Evolutionary conservation across 2,113 vertebrate species (phyloP), one percentile per base, ranked within the genome.

Genomic region (Alethe castanea): DNA sequence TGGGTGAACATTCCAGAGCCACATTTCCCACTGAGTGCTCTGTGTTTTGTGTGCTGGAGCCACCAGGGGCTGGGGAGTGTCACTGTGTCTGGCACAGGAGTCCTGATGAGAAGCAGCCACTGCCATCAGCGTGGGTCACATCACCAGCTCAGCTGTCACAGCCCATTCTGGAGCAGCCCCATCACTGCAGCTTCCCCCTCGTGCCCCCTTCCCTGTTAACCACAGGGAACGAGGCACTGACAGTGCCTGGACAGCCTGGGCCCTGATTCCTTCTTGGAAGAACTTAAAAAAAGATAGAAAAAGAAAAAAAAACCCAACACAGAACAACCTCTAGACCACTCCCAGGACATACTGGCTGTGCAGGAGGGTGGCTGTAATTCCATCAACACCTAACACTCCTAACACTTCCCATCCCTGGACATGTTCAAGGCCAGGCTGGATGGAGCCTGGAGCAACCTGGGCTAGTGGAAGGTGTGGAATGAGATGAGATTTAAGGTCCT

Each of bases 61-160:
- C 70, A 47, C 0, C 83, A 19, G 0, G 81, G 91, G 92, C 91
- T 86, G 93, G 59, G 71, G 59, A 80, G 53, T 36, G 71, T 92
- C 90, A 16, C 70, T 0, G 17, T 24, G 71, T 28, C 65, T 77
- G 87, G 53, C 25, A 29, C n/a, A 33, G 81, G 36, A 61, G 42
- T 26, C 56, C 3, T 19, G 48, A 77, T 35, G 79, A 92, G 92
- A 24, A 81, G 81, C 90, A 89, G 94, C 77, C 84, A 7, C 33
- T 85, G 35, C 42, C 11, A 59, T 12, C 64, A 53, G 88, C 76
- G 9, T 48, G 12, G 35, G 79, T 74, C 86, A 83, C 91, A 67
- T 73, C 84, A 57, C 59, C 54, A 90, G 90, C 22, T 73, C 79
- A 50, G 92, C 91, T 87, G 94, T 69, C 96, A 82, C 67, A 76